phyloP scores from a whole-genome alignment of 2,888 invertebrate species.

The Drosophila kanekoi region DNA sequence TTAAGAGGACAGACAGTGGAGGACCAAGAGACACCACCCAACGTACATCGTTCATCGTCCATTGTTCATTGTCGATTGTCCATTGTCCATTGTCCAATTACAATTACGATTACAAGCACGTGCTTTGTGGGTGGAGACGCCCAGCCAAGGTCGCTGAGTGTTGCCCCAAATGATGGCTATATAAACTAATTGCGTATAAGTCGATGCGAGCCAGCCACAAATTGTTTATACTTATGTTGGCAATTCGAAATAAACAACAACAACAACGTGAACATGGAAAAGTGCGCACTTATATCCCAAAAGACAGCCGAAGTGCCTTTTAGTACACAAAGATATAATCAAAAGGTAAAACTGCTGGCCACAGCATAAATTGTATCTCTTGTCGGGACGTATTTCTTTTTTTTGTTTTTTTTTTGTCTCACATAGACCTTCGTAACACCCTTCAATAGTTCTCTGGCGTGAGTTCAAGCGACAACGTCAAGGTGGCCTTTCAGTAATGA shows the following conservation, averaged over 20 bases:
- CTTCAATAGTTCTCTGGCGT: conserved; percentile 73
- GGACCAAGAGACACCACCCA: conserved; percentile 27
- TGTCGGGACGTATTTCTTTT: not conserved
- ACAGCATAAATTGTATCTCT: conserved; percentile 1
- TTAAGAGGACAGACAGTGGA: conserved; percentile 23
- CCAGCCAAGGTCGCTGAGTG: conserved; percentile 35
- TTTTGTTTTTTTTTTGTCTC: not conserved
- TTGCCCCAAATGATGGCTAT: conserved; percentile 20
- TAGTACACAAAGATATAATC: conserved; percentile 13
- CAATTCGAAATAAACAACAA: conserved; percentile 41
- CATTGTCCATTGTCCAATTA: conserved; percentile 30
- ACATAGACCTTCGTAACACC: conserved; percentile 66
- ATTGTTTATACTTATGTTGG: conserved; percentile 48
- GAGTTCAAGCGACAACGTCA: conserved; percentile 79
- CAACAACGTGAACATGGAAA: conserved; percentile 3
- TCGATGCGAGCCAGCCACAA: conserved; percentile 13
- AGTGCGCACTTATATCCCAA: conserved; percentile 39
- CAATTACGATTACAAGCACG: conserved; percentile 27
- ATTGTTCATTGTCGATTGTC: too few relatives aligned
- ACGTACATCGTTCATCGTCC: conserved; percentile 10
- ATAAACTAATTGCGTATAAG: conserved; percentile 39
- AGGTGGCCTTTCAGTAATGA: conserved; percentile 75
- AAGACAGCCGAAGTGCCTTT: conserved; percentile 32
- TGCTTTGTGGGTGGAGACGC: conserved; percentile 13
- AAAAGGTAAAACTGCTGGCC: conserved; percentile 3